These are phyloP conservation scores for Epinephelus awoara DNA, from an alignment of 2,797 vertebrate species.

Conservation along the genomic window DNA sequence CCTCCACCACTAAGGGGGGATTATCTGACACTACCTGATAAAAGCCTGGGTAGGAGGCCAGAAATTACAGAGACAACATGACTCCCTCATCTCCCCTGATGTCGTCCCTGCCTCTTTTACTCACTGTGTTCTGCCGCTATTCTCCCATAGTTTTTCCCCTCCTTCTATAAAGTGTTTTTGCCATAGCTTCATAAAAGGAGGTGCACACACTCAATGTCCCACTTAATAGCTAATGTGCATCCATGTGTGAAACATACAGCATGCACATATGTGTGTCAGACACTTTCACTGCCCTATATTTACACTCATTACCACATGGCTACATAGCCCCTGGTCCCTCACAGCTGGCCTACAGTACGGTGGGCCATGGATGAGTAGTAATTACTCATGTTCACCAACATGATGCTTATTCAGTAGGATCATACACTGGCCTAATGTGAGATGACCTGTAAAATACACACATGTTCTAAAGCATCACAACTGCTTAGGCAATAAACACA, in stretches of 20 bases:
- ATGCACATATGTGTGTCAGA: slow-evolving; percentile 64
- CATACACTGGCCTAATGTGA: slow-evolving; percentile 61
- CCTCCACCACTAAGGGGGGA: slow-evolving; percentile 40
- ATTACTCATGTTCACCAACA: slow-evolving; percentile 61
- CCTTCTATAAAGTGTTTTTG: slow-evolving; percentile 7
- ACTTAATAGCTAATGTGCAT: slow-evolving; percentile 43
- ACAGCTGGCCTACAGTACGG: slow-evolving; percentile 64
- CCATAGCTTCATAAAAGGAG: slow-evolving; percentile 31
- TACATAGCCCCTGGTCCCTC: slow-evolving; percentile 52
- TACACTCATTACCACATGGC: slow-evolving; percentile 64
- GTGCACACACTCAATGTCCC: slow-evolving; percentile 10
- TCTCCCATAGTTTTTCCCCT: slow-evolving; percentile 1
- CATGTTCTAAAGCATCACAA: slow-evolving; percentile 58
- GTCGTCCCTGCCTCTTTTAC: slow-evolving; percentile 14
- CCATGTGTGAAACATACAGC: slow-evolving; percentile 49
- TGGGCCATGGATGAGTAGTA: slow-evolving; percentile 62
- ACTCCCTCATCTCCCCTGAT: neutral
- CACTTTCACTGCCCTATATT: slow-evolving; percentile 66
- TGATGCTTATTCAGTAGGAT: slow-evolving; percentile 61
- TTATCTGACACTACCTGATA: slow-evolving; percentile 63
- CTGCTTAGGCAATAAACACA: slow-evolving; percentile 52
- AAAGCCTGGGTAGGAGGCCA: slow-evolving; percentile 45
- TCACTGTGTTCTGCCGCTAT: slow-evolving; percentile 13
- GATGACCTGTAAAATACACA: slow-evolving; percentile 70
- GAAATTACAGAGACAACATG: slow-evolving; percentile 36